Base-by-base conservation (phyloP, 2,888 invertebrate genomes). In the Euproctis similis region DNA sequence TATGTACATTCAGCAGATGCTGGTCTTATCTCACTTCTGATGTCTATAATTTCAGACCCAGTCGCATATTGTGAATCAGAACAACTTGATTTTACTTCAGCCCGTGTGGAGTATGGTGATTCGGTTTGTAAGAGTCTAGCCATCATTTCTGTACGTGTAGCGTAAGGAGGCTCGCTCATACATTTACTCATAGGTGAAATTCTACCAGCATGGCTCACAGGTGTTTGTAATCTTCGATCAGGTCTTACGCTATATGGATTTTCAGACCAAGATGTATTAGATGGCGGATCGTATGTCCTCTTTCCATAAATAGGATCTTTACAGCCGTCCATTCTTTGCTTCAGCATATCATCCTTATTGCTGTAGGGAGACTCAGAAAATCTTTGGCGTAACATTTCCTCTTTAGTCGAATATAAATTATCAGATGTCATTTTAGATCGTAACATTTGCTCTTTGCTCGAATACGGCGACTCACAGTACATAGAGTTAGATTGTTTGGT, bases 321-420 rank as follows among this genome's bases (percentile, higher is more conserved):
- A 3, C 70, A 65, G 12, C 49, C 45, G 27, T 81, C 81, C 49
- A 78, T 59, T 66, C 81, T 72, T 41, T 82, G 81, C 42, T 78
- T 85, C 2, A 81, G 38, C 66, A 82, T 68, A 27, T 85, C 85
- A 37, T 85, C 85, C 46, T 82, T 85, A 8, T 84, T 82, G 39
- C 70, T 80, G 38, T 85, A 86, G 3, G 85, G 85, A 7, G 81
- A 85, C 51, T 86, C 85, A 2, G 81, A 81, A 46, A 81, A 84
- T 47, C 85, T 68, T 31, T 85, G 84, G 26, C 84, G 63, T 28
- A 85, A 56, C 84, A 86, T 81, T 42, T 86, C 85, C 54, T 86
- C 85, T 55, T 85, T 86, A 32, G 82, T 82, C 1, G 76, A 55
- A 42, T 85, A 86, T 3, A 82, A 73, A 39, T 72, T 81, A 43